Conservation (phyloP, 2,888 invertebrate genomes). For the Drosophila tripunctata region DNA sequence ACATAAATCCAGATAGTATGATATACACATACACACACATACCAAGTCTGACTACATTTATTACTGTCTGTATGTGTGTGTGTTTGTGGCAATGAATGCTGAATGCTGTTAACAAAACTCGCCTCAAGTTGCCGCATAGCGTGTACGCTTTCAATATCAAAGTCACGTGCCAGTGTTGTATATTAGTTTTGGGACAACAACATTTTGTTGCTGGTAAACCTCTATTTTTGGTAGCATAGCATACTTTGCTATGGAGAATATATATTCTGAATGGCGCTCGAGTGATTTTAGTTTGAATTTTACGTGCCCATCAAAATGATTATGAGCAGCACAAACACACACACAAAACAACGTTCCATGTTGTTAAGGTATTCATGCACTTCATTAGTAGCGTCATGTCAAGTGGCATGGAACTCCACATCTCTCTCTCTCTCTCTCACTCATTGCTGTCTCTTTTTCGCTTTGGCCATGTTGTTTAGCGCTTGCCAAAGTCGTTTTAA, state of each 20-base stretch:
- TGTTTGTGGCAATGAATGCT: constrained; percentile 40
- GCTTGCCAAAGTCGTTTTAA: constrained; percentile 65
- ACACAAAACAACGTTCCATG: constrained; percentile 27
- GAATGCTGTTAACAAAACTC: constrained; percentile 43
- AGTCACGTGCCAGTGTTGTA: constrained; percentile 74
- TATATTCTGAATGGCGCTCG: constrained; percentile 39
- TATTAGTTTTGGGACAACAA: constrained; percentile 61
- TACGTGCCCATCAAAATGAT: constrained; percentile 76
- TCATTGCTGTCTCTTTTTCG: neutral
- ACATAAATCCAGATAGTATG: constrained; percentile 55
- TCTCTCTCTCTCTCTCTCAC: neutral
- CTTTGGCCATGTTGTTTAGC: constrained; percentile 48
- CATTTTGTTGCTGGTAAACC: constrained; percentile 14
- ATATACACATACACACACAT: constrained; percentile 18
- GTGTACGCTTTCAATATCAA: constrained; percentile 66
- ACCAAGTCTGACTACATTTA: constrained; percentile 17
- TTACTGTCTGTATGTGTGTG: neutral
- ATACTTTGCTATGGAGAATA: neutral
- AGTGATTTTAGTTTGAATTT: constrained; percentile 74
- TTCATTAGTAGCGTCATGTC: constrained; percentile 68
- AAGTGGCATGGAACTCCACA: constrained; percentile 39
- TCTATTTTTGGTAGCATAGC: constrained; percentile 27
- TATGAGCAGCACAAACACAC: constrained; percentile 49
- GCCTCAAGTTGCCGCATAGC: constrained; percentile 10
- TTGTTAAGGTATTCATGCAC: constrained; percentile 71